Conservation (phyloP, 2,797 vertebrate species). For the Onychomys arenicola region DNA sequence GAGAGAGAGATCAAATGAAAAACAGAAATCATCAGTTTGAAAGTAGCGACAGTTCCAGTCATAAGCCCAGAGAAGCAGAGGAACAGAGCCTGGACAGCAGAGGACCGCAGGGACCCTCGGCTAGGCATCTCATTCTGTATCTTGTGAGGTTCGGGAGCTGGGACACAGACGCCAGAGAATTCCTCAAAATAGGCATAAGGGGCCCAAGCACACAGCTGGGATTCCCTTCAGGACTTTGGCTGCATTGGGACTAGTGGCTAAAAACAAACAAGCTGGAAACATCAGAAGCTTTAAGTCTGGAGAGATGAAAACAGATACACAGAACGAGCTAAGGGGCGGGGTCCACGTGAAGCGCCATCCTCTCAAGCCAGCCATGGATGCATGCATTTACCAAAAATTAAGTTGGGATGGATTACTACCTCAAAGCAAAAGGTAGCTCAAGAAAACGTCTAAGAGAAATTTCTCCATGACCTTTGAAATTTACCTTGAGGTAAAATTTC, state of each 20-base stretch:
- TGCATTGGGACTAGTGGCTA: neutral
- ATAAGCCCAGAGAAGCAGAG: neutral
- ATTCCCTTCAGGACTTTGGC: neutral
- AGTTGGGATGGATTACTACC: neutral
- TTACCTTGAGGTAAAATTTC: neutral
- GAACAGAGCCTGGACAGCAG: fast-evolving
- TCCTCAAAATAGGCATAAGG: neutral
- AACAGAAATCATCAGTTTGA: neutral
- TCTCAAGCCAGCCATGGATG: neutral
- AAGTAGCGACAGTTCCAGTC: fast-evolving
- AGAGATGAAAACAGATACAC: neutral
- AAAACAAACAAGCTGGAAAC: neutral
- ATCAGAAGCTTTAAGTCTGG: neutral
- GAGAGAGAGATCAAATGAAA: neutral
- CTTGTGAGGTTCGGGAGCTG: neutral
- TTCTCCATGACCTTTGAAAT: neutral
- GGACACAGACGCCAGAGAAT: conserved; percentile 15
- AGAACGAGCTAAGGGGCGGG: neutral
- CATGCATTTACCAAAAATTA: neutral
- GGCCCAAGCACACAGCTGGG: neutral
- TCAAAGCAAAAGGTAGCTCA: neutral
- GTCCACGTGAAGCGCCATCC: too few species aligned
- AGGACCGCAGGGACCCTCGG: neutral
- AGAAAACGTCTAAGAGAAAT: neutral
- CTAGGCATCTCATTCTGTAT: neutral